A percentile compares a stretch with the other conserved stretches of the same genome.
phyloP scores from a whole-genome alignment of 2,113 vertebrate species.

The Stigmatopora argus region DNA sequence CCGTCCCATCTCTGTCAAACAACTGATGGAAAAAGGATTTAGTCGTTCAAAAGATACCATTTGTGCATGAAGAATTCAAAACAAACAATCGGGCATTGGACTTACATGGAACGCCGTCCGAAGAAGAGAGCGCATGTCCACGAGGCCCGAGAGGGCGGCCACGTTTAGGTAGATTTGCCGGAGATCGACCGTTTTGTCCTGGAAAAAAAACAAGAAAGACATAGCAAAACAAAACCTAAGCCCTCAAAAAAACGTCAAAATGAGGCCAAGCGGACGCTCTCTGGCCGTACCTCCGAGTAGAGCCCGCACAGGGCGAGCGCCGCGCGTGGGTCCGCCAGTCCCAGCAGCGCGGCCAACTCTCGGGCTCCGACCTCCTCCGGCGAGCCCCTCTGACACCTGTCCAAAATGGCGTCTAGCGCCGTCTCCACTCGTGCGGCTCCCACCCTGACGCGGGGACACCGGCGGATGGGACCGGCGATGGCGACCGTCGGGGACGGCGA shows the following conservation, averaged over 20 bases:
- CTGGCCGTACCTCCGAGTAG: constrained; percentile 58
- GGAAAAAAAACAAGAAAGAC: constrained; percentile 1
- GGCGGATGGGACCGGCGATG: not conserved
- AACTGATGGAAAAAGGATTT: constrained; percentile 40
- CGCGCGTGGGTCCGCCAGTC: constrained; percentile 37
- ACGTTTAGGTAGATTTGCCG: constrained; percentile 60
- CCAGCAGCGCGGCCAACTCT: constrained; percentile 51
- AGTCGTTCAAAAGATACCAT: too few species aligned
- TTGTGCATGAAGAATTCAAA: too few species aligned
- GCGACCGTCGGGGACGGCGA: too few species aligned
- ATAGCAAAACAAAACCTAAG: not conserved
- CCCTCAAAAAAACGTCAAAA: not conserved
- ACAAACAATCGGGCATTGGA: not conserved
- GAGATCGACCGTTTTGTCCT: constrained; percentile 62
- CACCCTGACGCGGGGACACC: constrained; percentile 36
- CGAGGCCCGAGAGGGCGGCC: constrained; percentile 38
- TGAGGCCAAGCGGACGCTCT: not conserved
- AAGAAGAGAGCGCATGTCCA: constrained; percentile 46
- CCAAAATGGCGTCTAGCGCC: constrained; percentile 47
- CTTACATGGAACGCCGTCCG: constrained; percentile 63
- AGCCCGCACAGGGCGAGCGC: constrained; percentile 49
- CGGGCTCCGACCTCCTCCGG: constrained; percentile 27
- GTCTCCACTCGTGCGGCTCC: constrained; percentile 23
- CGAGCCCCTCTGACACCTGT: constrained; percentile 45
- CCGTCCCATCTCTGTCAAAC: constrained; percentile 49